These are phyloP conservation scores for Chrysopa pallens DNA, from an alignment of 1,140 invertebrate species.

Conservation along the genomic window DNA sequence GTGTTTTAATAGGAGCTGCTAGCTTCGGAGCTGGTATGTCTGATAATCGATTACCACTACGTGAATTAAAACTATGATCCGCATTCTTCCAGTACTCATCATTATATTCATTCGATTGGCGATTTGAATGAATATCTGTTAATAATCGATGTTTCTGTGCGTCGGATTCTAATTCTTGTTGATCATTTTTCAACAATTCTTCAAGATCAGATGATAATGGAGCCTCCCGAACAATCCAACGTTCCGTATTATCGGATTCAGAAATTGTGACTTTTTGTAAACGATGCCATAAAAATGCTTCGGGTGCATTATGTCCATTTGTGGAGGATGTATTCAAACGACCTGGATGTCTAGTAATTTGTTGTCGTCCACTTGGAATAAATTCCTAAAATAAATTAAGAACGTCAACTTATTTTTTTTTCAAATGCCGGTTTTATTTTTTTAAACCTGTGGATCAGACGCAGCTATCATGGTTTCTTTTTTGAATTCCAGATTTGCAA, in stretches of 20 bases:
- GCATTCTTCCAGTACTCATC: constrained; percentile 7
- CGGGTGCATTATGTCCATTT: constrained; percentile 21
- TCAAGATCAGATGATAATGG: background rate
- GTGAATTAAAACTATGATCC: constrained; percentile 7
- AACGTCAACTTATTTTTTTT: background rate
- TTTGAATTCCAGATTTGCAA: constrained; percentile 58
- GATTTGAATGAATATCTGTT: too few relatives aligned
- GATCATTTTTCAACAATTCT: constrained; percentile 5
- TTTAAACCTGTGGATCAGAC: constrained; percentile 54
- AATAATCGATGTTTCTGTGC: constrained; percentile 3
- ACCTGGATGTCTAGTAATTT: constrained; percentile 60
- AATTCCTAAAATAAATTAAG: constrained; percentile 45
- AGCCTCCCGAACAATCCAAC: constrained; percentile 45
- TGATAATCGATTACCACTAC: constrained; percentile 10
- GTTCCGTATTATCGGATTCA: constrained; percentile 37
- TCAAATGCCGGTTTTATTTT: background rate
- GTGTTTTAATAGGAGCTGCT: constrained; percentile 2
- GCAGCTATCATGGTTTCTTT: constrained; percentile 59
- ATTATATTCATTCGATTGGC: background rate
- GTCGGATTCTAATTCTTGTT: constrained; percentile 5
- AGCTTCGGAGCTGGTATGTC: constrained; percentile 9
- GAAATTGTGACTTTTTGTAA: constrained; percentile 54
- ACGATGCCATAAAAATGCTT: constrained; percentile 44
- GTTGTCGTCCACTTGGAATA: constrained; percentile 71
- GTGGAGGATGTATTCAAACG: constrained; percentile 23